Base-by-base conservation (phyloP, 2,113 vertebrate species). In the Greenwoodochromis staneri region DNA sequence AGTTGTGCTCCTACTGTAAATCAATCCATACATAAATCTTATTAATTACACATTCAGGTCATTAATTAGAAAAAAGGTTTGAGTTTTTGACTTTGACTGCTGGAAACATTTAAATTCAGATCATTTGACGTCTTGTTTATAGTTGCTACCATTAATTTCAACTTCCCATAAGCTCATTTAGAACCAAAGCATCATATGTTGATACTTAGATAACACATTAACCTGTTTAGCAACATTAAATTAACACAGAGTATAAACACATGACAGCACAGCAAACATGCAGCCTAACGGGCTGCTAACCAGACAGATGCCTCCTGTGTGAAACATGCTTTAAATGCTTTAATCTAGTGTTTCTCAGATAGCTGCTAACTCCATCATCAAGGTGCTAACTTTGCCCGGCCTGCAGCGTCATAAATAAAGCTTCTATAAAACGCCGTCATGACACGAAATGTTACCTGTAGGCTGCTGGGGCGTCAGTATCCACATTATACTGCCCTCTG, bases 401-500 rank as follows among this genome's bases (percentile, higher is more conserved):
- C 80, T 53, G 78, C 49, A 40, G 24, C 21, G 69, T 73, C 8
- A 73, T 45, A 73, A 73, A 73, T 73, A 73, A 16, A 55, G 47
- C 34, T 81, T 34, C 13, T 17, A 34, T 21, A 31, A 71, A 51
- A 8, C 45, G 9, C 40, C 47, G 38, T 5, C 7, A 5, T 24
- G 12, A 47, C 21, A 27, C 24, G 45, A n/a, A 76, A 82, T 10
- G 31, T 94, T 96, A 96, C 96, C 95, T 94, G 81, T 93, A 49
- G 87, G 14, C 61, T 94, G 93, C 84, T 90, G 61, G 8, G 95
- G 76, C 1, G 90, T 92, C 57, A 97, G 83, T 36, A 95, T 96
- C 96, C 97, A 97, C 97, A 97, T 97, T 21, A 27, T 78, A 34
- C 3, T 27, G 17, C 8, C 10, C 10, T 14, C 1, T 12, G 24